Percentiles rank a stretch among this genome's conserved stretches.
phyloP scores from a whole-genome alignment of 2,888 invertebrate species.

The Pantelozetes paolii region DNA sequence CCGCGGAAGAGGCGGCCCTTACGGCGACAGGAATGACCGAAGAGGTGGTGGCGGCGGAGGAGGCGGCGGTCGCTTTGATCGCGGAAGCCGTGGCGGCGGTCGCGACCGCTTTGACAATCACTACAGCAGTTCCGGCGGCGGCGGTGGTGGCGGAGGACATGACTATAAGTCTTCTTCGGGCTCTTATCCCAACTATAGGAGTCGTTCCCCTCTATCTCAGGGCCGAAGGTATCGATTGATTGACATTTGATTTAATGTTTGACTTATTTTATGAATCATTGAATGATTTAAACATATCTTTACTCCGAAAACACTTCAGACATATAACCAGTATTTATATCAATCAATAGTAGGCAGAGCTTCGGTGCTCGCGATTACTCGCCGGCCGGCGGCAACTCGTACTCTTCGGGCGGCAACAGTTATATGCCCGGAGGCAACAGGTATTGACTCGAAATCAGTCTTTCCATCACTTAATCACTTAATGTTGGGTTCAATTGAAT shows the following conservation, averaged over 20 bases:
- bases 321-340: slow-evolving; percentile 1
- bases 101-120: slow-evolving; percentile 55
- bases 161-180: slow-evolving; percentile 42
- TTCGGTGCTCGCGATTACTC: slow-evolving; percentile 34
- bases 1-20: slow-evolving; percentile 40
- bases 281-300: background rate
- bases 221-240: slow-evolving; percentile 44
- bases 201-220: slow-evolving; percentile 47
- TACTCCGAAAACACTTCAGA: background rate
- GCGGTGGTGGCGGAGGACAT: slow-evolving; percentile 51
- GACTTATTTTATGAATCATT: background rate
- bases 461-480: background rate
- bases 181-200: slow-evolving; percentile 45
- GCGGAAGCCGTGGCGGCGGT: slow-evolving; percentile 50
- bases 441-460: background rate
- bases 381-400: slow-evolving; percentile 21
- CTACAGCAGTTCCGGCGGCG: slow-evolving; percentile 42
- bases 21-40: slow-evolving; percentile 52
- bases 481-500: background rate
- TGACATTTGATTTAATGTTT: background rate
- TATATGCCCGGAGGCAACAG: slow-evolving; percentile 33
- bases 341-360: slow-evolving; percentile 9
- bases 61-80: slow-evolving; percentile 51
- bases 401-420: slow-evolving; percentile 23
- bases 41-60: slow-evolving; percentile 51